Conservation (phyloP, 2,888 invertebrate species). For the Anorthoa munda region DNA sequence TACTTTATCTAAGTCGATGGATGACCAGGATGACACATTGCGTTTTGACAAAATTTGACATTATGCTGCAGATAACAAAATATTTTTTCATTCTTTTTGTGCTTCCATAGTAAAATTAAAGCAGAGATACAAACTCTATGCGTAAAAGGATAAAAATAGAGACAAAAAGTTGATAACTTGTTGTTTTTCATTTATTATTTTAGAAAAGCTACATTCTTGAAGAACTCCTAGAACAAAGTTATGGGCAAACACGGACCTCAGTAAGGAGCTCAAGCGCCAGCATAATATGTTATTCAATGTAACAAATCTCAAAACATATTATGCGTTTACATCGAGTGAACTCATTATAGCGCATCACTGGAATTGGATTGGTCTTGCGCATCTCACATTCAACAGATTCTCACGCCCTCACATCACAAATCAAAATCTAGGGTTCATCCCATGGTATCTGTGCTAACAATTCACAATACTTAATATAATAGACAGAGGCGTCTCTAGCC, state of each 20-base stretch:
- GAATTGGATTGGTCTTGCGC: not conserved
- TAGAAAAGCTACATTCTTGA: not conserved
- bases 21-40: constrained; percentile 37
- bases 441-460: not conserved
- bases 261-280: not conserved
- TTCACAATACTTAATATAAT: not conserved
- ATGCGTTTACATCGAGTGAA: too few species aligned
- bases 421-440: not conserved
- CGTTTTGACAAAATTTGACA: constrained; percentile 28
- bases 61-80: not conserved
- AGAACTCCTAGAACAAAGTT: not conserved
- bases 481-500: too few species aligned
- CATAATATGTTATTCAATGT: not conserved
- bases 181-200: not conserved
- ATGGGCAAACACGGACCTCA: not conserved
- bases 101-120: too few species aligned
- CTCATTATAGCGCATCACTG: too few species aligned
- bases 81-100: too few species aligned
- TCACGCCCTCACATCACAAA: not conserved
- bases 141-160: too few species aligned
- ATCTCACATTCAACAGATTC: not conserved
- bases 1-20: too few species aligned
- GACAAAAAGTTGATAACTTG: too few species aligned
- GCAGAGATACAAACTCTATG: too few species aligned
- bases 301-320: not conserved